Evolutionary conservation across 2,888 invertebrate genomes (phyloP).

Genomic region (Chalcosyrphus nemorum): DNA sequence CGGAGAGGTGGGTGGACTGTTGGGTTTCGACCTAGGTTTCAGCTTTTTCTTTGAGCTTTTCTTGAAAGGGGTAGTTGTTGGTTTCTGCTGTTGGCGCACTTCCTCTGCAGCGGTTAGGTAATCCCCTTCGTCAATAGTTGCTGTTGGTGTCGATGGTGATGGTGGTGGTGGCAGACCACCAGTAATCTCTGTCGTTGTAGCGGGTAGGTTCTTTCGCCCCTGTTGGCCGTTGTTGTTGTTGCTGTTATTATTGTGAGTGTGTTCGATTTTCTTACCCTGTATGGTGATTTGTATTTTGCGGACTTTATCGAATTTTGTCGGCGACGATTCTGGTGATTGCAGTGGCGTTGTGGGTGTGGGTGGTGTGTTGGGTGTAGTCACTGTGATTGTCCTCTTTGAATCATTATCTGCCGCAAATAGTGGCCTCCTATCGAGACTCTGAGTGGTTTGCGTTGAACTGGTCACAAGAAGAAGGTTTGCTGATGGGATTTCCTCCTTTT

Average conservation of each 20-base stretch:
- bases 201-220: conserved; percentile 74
- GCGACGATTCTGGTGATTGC: conserved; percentile 65
- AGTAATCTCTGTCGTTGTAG: conserved; percentile 77
- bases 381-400: conserved; percentile 44
- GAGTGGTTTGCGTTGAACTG: conserved; percentile 74
- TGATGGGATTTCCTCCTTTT: conserved; percentile 57
- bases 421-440: conserved; percentile 61
- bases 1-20: conserved; percentile 26
- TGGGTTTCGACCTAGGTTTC: conserved; percentile 71
- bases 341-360: conserved; percentile 47
- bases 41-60: conserved; percentile 71
- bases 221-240: conserved; percentile 43
- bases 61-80: conserved; percentile 35
- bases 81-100: conserved; percentile 37
- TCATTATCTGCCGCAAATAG: conserved; percentile 58
- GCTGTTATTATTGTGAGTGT: conserved; percentile 63
- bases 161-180: conserved; percentile 67
- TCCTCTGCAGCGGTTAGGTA: conserved; percentile 50
- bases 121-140: conserved; percentile 35
- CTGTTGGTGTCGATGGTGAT: conserved; percentile 28
- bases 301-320: conserved; percentile 73
- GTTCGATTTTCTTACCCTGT: conserved; percentile 79
- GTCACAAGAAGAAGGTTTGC: conserved; percentile 41
- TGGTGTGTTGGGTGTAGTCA: conserved; percentile 52
- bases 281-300: conserved; percentile 80